A percentile compares a stretch with the other conserved stretches of the same genome.
Evolutionary conservation across 2,113 vertebrate genomes (phyloP).

Genomic region (Poicephalus meyeri): DNA sequence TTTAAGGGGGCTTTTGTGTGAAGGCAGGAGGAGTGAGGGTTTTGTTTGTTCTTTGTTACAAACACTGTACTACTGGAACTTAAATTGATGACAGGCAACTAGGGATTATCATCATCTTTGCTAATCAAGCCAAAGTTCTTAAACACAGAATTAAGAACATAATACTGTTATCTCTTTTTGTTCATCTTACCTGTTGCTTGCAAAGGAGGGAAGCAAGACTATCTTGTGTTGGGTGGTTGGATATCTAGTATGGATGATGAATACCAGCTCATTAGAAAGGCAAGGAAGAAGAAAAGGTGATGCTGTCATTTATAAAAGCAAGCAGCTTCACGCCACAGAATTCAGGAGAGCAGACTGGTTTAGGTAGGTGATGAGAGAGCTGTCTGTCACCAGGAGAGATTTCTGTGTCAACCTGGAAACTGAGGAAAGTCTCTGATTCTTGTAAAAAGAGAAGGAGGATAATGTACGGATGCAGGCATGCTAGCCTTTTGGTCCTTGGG

Average conservation of each 20-base stretch:
- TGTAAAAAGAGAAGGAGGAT: background rate
- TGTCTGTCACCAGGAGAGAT: background rate
- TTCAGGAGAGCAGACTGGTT: background rate
- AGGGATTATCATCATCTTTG: background rate
- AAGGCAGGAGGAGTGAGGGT: accelerated
- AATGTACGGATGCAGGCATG: background rate
- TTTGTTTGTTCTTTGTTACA: background rate
- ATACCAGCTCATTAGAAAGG: background rate
- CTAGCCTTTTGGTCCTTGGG: background rate
- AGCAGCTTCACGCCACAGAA: background rate
- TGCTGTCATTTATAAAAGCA: accelerated
- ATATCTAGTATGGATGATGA: background rate
- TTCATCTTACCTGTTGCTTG: background rate
- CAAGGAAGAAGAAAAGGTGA: background rate
- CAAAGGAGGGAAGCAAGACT: background rate
- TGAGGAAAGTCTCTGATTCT: background rate
- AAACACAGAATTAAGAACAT: background rate
- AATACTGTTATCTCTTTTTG: background rate
- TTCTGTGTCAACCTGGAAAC: background rate
- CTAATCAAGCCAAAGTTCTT: background rate
- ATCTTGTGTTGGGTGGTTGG: background rate
- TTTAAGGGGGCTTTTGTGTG: background rate
- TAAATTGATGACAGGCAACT: background rate
- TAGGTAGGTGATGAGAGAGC: background rate
- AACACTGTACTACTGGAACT: background rate